phyloP scores from a whole-genome alignment of 2,113 vertebrate genomes.

The Cepphus grylle region DNA sequence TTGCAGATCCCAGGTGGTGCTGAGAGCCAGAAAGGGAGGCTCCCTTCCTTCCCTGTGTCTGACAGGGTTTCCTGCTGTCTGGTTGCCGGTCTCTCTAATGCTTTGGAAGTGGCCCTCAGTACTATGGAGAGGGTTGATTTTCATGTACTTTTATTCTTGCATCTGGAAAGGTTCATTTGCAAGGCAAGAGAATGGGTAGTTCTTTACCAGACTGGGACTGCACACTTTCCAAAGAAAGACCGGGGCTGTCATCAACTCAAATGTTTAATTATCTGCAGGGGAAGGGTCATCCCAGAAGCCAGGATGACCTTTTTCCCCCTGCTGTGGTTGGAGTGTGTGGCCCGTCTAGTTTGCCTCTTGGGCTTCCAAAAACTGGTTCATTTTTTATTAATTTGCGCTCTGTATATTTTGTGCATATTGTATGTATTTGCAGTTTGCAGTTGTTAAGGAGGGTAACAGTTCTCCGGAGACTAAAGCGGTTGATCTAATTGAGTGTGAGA shows the following conservation, averaged over 20 bases:
- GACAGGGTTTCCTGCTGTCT: neutral
- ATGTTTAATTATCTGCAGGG: neutral
- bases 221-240: neutral
- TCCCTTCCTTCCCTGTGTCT: neutral
- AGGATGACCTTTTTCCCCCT: neutral
- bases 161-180: neutral
- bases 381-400: conserved; percentile 5
- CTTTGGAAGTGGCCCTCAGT: neutral
- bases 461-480: conserved; percentile 13
- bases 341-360: neutral
- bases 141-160: neutral
- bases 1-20: neutral
- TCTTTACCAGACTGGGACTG: neutral
- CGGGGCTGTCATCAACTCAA: neutral
- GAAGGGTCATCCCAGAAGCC: neutral
- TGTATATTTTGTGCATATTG: neutral
- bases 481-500: conserved; percentile 48
- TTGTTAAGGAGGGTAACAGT: conserved; percentile 65
- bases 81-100: neutral
- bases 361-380: neutral
- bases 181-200: neutral
- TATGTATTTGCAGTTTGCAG: conserved; percentile 73
- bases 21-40: neutral
- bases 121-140: neutral
- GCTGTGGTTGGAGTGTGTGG: neutral